Evolutionary conservation across 1,140 invertebrate genomes (phyloP).

Genomic region (Hyles vespertilio): DNA sequence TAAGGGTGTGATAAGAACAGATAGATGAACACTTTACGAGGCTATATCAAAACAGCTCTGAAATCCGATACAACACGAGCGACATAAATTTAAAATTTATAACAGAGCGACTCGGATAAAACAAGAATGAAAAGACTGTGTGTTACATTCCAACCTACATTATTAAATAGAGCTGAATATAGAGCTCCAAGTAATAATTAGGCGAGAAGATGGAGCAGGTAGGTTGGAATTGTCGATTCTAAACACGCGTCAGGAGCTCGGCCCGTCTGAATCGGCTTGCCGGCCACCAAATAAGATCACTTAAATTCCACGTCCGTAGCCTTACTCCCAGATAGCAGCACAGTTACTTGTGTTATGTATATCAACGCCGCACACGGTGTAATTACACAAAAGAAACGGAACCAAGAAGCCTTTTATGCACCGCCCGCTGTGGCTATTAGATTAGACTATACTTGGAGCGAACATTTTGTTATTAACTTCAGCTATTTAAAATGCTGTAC

Average conservation of each 20-base stretch:
- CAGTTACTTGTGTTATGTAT: conserved; percentile 45
- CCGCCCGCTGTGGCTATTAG: conserved; percentile 32
- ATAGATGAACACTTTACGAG: no score
- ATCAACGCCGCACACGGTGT: conserved; percentile 36
- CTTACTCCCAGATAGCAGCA: conserved; percentile 41
- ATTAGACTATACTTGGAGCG: conserved; percentile 25
- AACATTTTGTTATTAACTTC: no score
- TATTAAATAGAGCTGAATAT: conserved; percentile 35
- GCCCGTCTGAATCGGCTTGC: conserved; percentile 36
- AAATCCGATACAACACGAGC: no score
- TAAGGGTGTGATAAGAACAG: no score
- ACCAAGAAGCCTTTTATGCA: conserved; percentile 41
- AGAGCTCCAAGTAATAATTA: conserved; percentile 42
- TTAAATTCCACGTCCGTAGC: conserved; percentile 49
- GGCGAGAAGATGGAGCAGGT: conserved; percentile 38
- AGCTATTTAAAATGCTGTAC: no score
- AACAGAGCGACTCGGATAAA: no score
- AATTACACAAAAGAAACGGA: conserved; percentile 55
- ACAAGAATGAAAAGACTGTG: no score
- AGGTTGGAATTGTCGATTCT: conserved; percentile 40
- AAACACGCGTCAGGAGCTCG: conserved; percentile 33
- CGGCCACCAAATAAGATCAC: conserved; percentile 51
- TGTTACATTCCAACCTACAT: not conserved
- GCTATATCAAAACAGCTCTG: no score
- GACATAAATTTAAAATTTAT: no score